Base-by-base conservation (phyloP, 2,113 vertebrate species). In the Mormyrus iriodes region DNA sequence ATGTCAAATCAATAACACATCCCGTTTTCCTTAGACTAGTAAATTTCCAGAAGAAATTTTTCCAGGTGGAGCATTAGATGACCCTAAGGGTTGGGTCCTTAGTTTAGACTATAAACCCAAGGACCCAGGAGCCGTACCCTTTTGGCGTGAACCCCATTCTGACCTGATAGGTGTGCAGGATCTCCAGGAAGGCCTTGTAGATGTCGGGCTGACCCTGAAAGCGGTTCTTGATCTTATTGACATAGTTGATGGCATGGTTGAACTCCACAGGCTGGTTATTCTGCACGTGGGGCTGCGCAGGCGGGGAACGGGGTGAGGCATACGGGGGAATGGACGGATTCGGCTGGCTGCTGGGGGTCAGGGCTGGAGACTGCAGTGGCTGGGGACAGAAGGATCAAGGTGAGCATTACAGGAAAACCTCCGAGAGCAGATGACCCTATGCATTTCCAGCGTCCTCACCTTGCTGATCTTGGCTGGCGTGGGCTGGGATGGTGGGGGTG, bases 161-260 rank as follows among this genome's bases (percentile, higher is more conserved):
- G 79, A 97, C 98, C 97, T 99, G 98, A 84, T 99, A 99, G 0
- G 98, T 99, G 91, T 99, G 98, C 92, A 99, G 96, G 92, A 99
- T 99, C 95, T 99, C 98, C 94, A 99, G 94, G 91, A 99, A 99
- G 53, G 98, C 97, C 93, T 99, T 99, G 94, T 99, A 99, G 93
- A 99, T 99, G 92, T 99, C 98, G 3, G 98, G 98, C 91, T 99
- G 98, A 17, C 98, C 98, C 95, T 99, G 98, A 95, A 99, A 99
- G n/a, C 98, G 97, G 89, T 99, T 99, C 94, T 99, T 99, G 92
- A 99, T 99, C 95, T 99, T 99, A 95, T 99, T 99, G 93, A 99
- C 98, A 3, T 99, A 99, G 94, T 99, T 99, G 93, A 99, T 99
- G 90, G 98, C 98, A 2, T 99, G 98, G 92, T 99, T 99, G 89